Percentiles rank a stretch among this genome's conserved stretches.
phyloP scores from a whole-genome alignment of 2,113 vertebrate genomes.

The Vanacampus margaritifer region DNA sequence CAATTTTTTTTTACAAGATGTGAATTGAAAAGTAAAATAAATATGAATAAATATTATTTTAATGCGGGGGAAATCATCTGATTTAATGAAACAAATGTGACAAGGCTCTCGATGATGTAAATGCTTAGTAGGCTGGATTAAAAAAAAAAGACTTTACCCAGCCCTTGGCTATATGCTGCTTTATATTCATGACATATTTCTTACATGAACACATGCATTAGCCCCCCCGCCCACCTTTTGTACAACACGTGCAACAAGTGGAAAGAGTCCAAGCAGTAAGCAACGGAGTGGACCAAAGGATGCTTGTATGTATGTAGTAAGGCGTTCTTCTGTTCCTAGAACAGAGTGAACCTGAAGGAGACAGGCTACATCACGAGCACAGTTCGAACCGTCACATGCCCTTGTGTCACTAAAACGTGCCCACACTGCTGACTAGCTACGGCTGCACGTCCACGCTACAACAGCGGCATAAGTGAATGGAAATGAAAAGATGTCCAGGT shows the following conservation, averaged over 20 bases:
- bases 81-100: background rate
- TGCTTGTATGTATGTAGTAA: constrained; percentile 46
- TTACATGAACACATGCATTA: constrained; percentile 80
- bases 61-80: background rate
- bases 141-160: background rate
- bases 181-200: constrained; percentile 65
- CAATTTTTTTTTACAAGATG: background rate
- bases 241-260: constrained; percentile 78
- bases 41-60: background rate
- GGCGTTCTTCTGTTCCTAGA: constrained; percentile 47
- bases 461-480: too few species aligned
- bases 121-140: background rate
- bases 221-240: constrained; percentile 64
- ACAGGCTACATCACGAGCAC: constrained; percentile 42
- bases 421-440: constrained; percentile 7
- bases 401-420: constrained; percentile 37
- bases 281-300: constrained; percentile 46
- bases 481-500: constrained; percentile 43
- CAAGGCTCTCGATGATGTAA: background rate
- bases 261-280: constrained; percentile 70
- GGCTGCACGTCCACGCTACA: background rate
- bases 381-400: constrained; percentile 26
- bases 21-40: background rate
- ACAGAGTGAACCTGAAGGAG: constrained; percentile 52
- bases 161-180: constrained; percentile 3